Conservation (phyloP, 2,888 invertebrate species). For the Notocelia uddmanniana region DNA sequence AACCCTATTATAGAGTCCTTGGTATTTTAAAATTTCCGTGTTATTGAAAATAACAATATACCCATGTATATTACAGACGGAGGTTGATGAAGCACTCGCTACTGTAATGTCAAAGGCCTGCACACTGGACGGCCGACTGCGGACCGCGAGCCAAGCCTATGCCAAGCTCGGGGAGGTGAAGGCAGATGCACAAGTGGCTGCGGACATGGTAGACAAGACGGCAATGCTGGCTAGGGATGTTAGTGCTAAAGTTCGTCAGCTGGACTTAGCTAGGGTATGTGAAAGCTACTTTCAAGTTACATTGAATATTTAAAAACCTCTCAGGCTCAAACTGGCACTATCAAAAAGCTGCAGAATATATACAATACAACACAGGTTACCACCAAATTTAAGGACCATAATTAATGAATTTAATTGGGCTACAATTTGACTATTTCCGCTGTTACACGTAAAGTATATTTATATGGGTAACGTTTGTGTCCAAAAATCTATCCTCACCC, state of each 20-base stretch:
- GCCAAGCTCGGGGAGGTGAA: conserved; percentile 92
- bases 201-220: conserved; percentile 94
- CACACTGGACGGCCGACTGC: conserved; percentile 92
- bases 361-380: too few relatives aligned
- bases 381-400: too few relatives aligned
- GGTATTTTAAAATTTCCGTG: not conserved
- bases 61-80: conserved; percentile 81
- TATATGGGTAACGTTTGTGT: too few relatives aligned
- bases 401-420: too few relatives aligned
- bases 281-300: not conserved
- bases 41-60: not conserved
- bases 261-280: conserved; percentile 95
- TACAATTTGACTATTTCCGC: too few relatives aligned
- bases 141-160: conserved; percentile 92
- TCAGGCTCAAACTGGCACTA: too few relatives aligned
- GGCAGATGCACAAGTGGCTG: conserved; percentile 92
- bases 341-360: too few relatives aligned
- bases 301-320: too few relatives aligned
- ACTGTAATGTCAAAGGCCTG: conserved; percentile 90
- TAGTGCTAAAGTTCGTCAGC: conserved; percentile 96
- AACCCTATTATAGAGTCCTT: too few relatives aligned
- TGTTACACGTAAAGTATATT: too few relatives aligned
- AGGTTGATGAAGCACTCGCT: conserved; percentile 89
- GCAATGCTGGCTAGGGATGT: conserved; percentile 96
- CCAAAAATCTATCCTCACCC: too few relatives aligned